These are phyloP conservation scores for Myotis pilosus DNA, from an alignment of 2,797 vertebrate genomes.

Conservation along the genomic window DNA sequence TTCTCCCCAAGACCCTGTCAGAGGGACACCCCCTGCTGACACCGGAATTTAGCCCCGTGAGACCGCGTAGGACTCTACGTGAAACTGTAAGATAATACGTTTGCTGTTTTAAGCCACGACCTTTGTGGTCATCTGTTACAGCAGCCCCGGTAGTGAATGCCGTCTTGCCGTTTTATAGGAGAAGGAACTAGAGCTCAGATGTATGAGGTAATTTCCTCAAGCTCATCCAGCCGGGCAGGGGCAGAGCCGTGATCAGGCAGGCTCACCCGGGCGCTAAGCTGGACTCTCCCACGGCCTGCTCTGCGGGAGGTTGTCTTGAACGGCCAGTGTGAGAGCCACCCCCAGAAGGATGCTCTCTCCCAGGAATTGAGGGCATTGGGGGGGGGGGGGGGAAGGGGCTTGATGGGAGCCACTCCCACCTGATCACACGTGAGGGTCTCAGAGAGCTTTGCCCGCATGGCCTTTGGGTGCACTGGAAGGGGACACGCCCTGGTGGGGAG, in stretches of 20 bases:
- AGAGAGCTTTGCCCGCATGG: not conserved
- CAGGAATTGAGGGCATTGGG: not conserved
- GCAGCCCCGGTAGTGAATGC: not conserved
- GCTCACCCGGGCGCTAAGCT: not conserved
- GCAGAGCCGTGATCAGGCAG: fast-evolving
- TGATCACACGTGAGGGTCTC: not conserved
- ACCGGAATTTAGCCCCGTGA: not conserved
- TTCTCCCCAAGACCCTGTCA: not conserved
- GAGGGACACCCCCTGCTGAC: not conserved
- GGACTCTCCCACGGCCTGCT: not conserved
- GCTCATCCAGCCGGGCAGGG: not conserved
- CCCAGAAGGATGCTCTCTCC: not conserved
- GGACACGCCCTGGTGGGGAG: not conserved
- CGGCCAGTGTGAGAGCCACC: not conserved
- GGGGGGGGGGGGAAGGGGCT: not conserved
- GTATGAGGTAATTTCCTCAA: not conserved
- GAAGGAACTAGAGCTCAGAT: not conserved
- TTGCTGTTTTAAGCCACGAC: not conserved
- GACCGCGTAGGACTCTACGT: fast-evolving
- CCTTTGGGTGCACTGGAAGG: not conserved
- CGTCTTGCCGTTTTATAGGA: not conserved
- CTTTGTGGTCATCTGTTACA: not conserved
- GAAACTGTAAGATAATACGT: not conserved
- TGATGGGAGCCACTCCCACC: not conserved
- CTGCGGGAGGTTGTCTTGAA: not conserved